These are phyloP conservation scores for Cyphomyrus plagiostoma DNA, from an alignment of 2,113 vertebrate genomes.

Conservation along the genomic window DNA sequence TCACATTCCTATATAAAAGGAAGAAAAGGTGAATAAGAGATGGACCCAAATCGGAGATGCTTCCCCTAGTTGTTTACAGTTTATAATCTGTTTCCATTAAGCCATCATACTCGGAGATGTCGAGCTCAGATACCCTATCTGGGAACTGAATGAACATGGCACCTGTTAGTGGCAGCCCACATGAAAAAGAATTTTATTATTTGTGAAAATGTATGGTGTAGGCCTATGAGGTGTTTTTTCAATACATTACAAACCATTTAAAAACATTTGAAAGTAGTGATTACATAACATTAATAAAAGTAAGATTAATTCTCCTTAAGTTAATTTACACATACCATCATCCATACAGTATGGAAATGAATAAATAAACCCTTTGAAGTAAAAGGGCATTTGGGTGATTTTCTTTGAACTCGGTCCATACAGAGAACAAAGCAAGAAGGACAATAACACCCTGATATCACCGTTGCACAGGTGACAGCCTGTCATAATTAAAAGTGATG, in stretches of 20 bases:
- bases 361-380: neutral
- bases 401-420: neutral
- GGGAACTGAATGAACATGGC: neutral
- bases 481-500: slow-evolving; percentile 27
- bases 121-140: neutral
- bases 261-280: neutral
- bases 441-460: slow-evolving; percentile 20
- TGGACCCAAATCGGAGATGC: neutral
- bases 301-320: neutral
- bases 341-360: neutral
- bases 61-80: neutral
- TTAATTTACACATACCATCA: neutral
- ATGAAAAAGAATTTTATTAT: neutral
- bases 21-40: neutral
- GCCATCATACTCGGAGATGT: neutral
- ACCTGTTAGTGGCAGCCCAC: neutral
- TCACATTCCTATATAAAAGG: neutral
- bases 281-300: slow-evolving; percentile 9
- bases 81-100: neutral
- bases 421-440: neutral
- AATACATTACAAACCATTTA: neutral
- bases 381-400: slow-evolving; percentile 17
- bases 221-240: neutral
- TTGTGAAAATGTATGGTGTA: neutral
- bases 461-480: slow-evolving; percentile 20